Percentiles rank a stretch among this genome's conserved stretches.
Conservation (phyloP, 2,888 invertebrate genomes). For the Argyresthia goedartella region DNA sequence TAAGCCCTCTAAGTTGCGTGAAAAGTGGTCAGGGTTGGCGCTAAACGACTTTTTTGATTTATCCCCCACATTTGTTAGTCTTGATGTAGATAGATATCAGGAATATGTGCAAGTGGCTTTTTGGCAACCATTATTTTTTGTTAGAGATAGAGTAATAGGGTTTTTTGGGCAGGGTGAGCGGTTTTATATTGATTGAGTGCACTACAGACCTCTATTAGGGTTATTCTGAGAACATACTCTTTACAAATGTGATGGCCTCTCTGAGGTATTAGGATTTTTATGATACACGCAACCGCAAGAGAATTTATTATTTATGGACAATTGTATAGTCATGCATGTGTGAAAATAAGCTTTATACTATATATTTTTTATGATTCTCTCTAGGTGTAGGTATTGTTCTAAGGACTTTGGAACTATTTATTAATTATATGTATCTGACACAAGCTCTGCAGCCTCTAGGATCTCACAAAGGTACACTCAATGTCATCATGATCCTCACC, state of each 20-base stretch:
- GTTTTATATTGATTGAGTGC: slow-evolving; percentile 3
- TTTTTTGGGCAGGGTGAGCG: neutral
- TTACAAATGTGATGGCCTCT: neutral
- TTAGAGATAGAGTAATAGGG: slow-evolving; percentile 6
- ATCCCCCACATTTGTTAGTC: slow-evolving; percentile 48
- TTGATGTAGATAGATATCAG: slow-evolving; percentile 10
- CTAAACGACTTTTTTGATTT: slow-evolving; percentile 36
- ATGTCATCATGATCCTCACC: too few species aligned
- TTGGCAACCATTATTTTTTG: slow-evolving; percentile 5
- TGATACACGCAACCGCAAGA: neutral
- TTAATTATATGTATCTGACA: too few species aligned
- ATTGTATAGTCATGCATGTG: too few species aligned
- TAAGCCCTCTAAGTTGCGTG: slow-evolving; percentile 24
- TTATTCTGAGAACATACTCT: neutral
- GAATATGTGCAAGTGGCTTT: slow-evolving; percentile 10
- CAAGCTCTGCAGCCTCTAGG: too few species aligned
- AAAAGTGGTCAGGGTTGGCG: slow-evolving; percentile 26
- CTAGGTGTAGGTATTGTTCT: too few species aligned
- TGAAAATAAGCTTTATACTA: too few species aligned
- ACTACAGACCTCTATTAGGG: neutral
- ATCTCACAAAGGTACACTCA: too few species aligned
- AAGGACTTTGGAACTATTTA: too few species aligned
- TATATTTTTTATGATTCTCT: too few species aligned
- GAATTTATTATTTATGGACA: neutral
- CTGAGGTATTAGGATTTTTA: neutral